Evolutionary conservation across 2,113 vertebrate genomes (phyloP).

Genomic region (Cercopithecus mona): DNA sequence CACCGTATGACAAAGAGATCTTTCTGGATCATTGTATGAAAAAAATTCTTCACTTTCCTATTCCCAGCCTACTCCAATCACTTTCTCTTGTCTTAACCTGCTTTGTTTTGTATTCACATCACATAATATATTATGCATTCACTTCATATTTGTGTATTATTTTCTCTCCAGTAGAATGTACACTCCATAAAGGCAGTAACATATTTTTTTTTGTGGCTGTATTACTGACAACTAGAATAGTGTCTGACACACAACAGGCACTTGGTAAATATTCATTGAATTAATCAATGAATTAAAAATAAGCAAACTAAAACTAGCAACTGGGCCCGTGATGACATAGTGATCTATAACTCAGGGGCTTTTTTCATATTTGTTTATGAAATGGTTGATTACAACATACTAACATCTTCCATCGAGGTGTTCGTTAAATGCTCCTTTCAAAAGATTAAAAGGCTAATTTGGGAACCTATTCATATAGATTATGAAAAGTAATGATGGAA

Average conservation of each 20-base stretch:
- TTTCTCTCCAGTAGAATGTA: background rate
- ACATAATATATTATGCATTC: background rate
- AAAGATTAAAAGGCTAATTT: background rate
- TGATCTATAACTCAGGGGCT: background rate
- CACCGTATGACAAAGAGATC: background rate
- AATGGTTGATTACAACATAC: background rate
- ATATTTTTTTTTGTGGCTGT: background rate
- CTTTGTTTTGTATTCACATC: background rate
- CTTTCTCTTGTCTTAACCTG: background rate
- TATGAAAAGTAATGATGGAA: background rate
- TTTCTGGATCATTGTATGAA: background rate
- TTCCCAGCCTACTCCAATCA: background rate
- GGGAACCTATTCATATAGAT: background rate
- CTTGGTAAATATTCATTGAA: background rate
- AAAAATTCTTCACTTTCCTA: background rate
- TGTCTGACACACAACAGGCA: background rate
- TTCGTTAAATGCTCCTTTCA: background rate
- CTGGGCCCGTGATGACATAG: background rate
- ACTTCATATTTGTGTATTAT: background rate
- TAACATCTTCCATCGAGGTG: background rate
- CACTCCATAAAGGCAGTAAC: background rate
- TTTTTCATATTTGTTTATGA: background rate
- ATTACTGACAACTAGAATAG: background rate
- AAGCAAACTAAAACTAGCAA: background rate
- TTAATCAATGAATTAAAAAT: background rate